phyloP scores from a whole-genome alignment of 1,140 invertebrate genomes.

The Octopus sinensis region DNA sequence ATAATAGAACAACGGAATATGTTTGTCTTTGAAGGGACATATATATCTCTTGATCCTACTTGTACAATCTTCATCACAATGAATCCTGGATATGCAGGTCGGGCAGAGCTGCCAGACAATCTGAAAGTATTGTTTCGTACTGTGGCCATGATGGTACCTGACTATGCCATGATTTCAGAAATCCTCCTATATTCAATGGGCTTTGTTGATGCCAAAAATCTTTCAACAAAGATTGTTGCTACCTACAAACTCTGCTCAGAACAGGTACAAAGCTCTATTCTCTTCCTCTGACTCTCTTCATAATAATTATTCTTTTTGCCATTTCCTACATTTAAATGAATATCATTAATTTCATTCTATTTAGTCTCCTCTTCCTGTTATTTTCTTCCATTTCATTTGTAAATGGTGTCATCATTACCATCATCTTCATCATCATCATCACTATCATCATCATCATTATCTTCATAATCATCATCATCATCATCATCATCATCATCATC shows the following conservation, averaged over 20 bases:
- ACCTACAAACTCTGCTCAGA: slow-evolving; percentile 58
- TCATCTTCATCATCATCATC: no score
- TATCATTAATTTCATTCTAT: no score
- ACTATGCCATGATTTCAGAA: slow-evolving; percentile 59
- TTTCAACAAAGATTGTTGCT: slow-evolving; percentile 57
- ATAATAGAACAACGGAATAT: slow-evolving; percentile 50
- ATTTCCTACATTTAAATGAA: no score
- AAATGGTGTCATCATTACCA: no score
- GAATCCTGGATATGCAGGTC: slow-evolving; percentile 57
- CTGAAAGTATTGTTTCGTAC: slow-evolving; percentile 59
- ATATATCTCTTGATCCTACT: slow-evolving; percentile 55
- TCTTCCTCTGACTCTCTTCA: neutral
- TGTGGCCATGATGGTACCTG: slow-evolving; percentile 60
- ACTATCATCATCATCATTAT: no score
- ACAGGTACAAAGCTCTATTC: slow-evolving; percentile 33
- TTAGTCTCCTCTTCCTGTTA: no score
- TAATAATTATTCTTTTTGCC: no score
- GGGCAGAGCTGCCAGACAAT: slow-evolving; percentile 58
- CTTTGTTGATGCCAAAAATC: slow-evolving; percentile 54
- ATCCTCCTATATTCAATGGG: slow-evolving; percentile 59
- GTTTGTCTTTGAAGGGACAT: slow-evolving; percentile 58
- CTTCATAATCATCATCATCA: no score
- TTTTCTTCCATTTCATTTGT: no score
- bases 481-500: no score
- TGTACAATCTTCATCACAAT: slow-evolving; percentile 60